Conservation (phyloP, 2,797 vertebrate genomes). For the Notolepis coatsorum region DNA sequence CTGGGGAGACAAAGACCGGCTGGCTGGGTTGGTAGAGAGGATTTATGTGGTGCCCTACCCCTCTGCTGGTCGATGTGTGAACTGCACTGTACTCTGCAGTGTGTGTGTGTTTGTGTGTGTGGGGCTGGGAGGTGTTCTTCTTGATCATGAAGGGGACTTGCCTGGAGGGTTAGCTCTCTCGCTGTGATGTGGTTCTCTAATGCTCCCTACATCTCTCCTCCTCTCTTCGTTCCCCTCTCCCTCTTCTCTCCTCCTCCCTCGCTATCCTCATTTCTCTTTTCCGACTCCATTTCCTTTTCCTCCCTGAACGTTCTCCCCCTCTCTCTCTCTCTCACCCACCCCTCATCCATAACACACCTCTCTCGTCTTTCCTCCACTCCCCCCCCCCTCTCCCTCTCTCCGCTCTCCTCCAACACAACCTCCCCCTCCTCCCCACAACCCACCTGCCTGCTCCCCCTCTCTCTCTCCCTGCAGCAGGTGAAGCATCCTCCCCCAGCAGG, state of each 20-base stretch:
- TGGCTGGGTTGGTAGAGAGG: not conserved
- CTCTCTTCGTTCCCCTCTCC: not conserved
- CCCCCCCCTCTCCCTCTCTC: not conserved
- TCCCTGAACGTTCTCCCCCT: not conserved
- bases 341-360: not conserved
- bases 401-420: too few relatives aligned
- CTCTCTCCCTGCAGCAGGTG: slow-evolving; percentile 39
- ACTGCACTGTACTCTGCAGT: slow-evolving; percentile 1
- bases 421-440: too few relatives aligned
- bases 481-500: slow-evolving; percentile 56
- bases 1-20: slow-evolving; percentile 63
- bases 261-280: not conserved
- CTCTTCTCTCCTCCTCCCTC: not conserved
- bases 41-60: slow-evolving; percentile 26
- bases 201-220: too few relatives aligned
- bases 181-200: too few relatives aligned
- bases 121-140: too few relatives aligned
- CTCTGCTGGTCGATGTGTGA: slow-evolving; percentile 51
- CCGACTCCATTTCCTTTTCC: too few relatives aligned
- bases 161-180: too few relatives aligned
- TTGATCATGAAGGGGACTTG: too few relatives aligned
- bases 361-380: not conserved
- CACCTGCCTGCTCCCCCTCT: too few relatives aligned
- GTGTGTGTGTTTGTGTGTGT: not conserved
- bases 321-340: not conserved